Conservation (phyloP, 2,888 invertebrate species). For the Drosophila subquinaria region DNA sequence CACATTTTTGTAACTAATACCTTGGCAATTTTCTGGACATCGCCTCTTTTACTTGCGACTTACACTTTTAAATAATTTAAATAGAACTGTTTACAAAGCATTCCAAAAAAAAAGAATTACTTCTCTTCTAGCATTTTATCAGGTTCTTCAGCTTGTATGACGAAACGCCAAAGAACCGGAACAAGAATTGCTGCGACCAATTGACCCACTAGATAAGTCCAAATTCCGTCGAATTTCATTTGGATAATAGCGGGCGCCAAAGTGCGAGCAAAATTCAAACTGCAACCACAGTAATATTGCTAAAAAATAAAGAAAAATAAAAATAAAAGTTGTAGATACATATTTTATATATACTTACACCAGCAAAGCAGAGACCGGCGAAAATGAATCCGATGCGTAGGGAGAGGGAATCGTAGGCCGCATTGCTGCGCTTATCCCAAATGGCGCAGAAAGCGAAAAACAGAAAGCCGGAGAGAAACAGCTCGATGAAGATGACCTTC, state of each 20-base stretch:
- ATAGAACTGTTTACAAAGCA: background rate
- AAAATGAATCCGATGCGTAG: conserved; percentile 42
- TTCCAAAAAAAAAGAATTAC: background rate
- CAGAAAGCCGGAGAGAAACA: conserved; percentile 1
- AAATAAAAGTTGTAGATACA: too few relatives aligned
- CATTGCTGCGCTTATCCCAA: conserved; percentile 44
- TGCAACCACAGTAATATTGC: conserved; percentile 13
- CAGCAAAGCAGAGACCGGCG: conserved; percentile 5
- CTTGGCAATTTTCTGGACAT: background rate
- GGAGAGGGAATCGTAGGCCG: conserved; percentile 24
- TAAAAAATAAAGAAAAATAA: too few relatives aligned
- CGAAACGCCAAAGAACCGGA: conserved; percentile 46
- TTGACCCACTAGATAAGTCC: conserved; percentile 37
- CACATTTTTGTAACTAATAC: background rate
- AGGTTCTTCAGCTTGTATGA: background rate
- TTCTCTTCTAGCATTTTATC: background rate
- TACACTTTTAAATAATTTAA: background rate
- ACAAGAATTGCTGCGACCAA: background rate
- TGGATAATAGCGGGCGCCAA: conserved; percentile 11
- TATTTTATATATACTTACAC: too few relatives aligned
- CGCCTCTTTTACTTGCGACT: background rate
- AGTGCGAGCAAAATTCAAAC: conserved; percentile 46
- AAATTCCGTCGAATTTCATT: conserved; percentile 3
- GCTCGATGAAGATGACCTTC: conserved; percentile 31
- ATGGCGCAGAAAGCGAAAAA: conserved; percentile 37